Evolutionary conservation across 2,888 invertebrate genomes (phyloP).

Genomic region (Agrotis exclamationis): DNA sequence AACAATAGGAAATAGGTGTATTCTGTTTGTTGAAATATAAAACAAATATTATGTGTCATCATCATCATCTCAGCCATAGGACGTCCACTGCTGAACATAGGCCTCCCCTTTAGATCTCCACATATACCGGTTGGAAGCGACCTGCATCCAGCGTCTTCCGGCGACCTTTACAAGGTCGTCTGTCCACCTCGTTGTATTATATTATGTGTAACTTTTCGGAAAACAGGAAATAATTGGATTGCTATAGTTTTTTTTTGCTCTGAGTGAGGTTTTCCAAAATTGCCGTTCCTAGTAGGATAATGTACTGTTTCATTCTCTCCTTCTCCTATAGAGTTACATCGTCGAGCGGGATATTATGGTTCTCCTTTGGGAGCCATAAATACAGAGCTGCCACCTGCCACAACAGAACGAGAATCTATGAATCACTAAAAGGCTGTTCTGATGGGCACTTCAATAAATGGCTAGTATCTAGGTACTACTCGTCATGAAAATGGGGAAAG

Average conservation of each 20-base stretch:
- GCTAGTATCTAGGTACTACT: background rate
- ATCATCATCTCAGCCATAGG: no score
- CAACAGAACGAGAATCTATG: background rate
- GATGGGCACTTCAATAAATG: slow-evolving; percentile 14
- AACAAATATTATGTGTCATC: background rate
- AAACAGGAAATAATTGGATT: no score
- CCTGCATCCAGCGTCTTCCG: no score
- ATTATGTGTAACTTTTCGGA: no score
- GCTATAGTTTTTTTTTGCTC: no score
- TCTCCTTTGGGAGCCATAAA: slow-evolving; percentile 3
- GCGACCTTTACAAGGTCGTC: no score
- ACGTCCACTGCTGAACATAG: no score
- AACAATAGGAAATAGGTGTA: background rate
- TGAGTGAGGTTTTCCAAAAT: no score
- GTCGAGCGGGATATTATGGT: background rate
- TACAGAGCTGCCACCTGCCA: background rate
- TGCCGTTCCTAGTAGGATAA: background rate
- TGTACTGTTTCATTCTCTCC: background rate
- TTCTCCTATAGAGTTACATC: background rate
- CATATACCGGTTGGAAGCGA: no score
- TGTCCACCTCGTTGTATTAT: no score
- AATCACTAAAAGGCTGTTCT: slow-evolving; percentile 22
- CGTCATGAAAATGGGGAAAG: background rate
- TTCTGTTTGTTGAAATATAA: background rate
- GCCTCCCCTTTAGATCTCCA: no score